phyloP scores from a whole-genome alignment of 2,888 invertebrate species.

The Leucania comma region DNA sequence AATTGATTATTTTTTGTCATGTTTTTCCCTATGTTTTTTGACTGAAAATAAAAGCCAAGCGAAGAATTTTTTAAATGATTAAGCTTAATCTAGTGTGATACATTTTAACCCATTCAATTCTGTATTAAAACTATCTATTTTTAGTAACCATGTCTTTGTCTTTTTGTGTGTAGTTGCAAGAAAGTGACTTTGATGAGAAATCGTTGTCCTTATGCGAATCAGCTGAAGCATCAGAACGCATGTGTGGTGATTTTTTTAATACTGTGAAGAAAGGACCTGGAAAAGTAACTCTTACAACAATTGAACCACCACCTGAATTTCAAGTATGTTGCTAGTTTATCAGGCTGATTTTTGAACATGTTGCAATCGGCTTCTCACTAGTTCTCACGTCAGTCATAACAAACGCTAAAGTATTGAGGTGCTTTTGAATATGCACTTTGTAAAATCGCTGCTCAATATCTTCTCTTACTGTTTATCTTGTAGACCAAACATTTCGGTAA shows the following conservation, averaged over 20 bases:
- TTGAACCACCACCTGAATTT: slow-evolving; percentile 96
- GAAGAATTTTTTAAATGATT: slow-evolving; percentile 2
- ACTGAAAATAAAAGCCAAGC: slow-evolving; percentile 9
- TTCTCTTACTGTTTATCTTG: background rate
- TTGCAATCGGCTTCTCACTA: background rate
- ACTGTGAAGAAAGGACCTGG: slow-evolving; percentile 95
- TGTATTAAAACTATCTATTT: background rate
- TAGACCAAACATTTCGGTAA: background rate
- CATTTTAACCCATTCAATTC: background rate
- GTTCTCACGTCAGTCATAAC: background rate
- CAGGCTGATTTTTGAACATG: background rate
- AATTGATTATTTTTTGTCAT: background rate
- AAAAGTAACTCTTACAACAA: slow-evolving; percentile 91
- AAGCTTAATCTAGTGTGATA: background rate
- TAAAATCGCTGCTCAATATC: background rate
- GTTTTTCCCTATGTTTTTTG: background rate
- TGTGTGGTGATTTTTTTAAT: slow-evolving; percentile 95
- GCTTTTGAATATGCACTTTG: background rate
- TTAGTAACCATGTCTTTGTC: background rate
- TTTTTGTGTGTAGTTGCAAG: slow-evolving; percentile 91
- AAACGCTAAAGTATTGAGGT: background rate
- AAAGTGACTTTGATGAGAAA: slow-evolving; percentile 95
- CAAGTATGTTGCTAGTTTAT: slow-evolving; percentile 87
- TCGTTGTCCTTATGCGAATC: slow-evolving; percentile 95
- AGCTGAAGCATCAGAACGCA: slow-evolving; percentile 94